Base-by-base conservation (phyloP, 2,113 vertebrate species). In the Corythornis cristatus region DNA sequence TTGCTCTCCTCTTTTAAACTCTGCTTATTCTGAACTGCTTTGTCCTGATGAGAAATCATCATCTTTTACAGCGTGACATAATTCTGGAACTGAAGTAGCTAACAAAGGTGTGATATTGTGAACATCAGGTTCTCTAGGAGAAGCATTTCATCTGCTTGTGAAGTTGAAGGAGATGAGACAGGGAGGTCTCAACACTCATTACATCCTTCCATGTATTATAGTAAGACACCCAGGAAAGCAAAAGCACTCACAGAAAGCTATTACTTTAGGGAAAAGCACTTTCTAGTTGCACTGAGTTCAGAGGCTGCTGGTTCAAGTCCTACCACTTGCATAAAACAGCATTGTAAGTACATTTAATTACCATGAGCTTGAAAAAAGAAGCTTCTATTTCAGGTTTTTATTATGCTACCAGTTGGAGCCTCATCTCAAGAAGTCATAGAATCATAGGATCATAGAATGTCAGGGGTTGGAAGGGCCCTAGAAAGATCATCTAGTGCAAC, bases 1-100 rank as follows among this genome's bases (percentile, higher is more conserved):
- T 94, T 15, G 19, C 82, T 74, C 90, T 70, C 26, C 28, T 68
- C 76, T 93, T 95, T 93, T 46, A 84, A 88, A 79, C 84, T 90
- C 62, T 79, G 1, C 94, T 91, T 95, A 73, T 88, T 94, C 72
- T 57, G 29, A 70, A 43, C 89, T 67, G 4, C 20, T 85, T 81
- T 81, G 60, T 86, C 75, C 82, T 65, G 46, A 78, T 80, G 50
- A 51, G 46, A 86, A 74, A 48, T 58, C 33, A 26, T 60, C 11
- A n/a, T 25, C 14, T 18, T 80, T 42, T 86, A 8, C 65, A 54
- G 35, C 33, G 40, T 54, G 74, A 57, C 15, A 15, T 84, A 89
- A 67, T 73, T 48, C 87, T 93, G 6, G 29, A 42, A 73, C 82
- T 77, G 57, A 96, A 95, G 92, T 64, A 53, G 33, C 22, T 48